Percentiles rank a stretch among this genome's conserved stretches.
These are phyloP conservation scores for Eupristina koningsbergeri DNA, from an alignment of 1,140 invertebrate genomes.

Conservation along the genomic window DNA sequence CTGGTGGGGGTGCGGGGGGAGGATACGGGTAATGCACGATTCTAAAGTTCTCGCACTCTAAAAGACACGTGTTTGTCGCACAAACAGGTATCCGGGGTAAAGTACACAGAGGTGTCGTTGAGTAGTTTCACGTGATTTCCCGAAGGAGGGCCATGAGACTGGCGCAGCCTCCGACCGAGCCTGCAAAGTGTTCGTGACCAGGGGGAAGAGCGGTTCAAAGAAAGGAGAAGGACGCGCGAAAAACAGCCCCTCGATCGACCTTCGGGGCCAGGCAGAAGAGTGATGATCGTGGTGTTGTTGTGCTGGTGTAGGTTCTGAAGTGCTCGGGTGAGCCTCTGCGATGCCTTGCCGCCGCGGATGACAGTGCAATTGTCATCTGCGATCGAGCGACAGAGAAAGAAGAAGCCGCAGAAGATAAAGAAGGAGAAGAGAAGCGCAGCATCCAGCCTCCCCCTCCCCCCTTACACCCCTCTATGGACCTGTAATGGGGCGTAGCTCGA, in stretches of 20 bases:
- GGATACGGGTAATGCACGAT: background rate
- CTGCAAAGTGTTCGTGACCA: slow-evolving; percentile 53
- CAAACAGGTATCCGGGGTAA: background rate
- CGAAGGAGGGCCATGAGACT: slow-evolving; percentile 51
- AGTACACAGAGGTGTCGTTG: slow-evolving; percentile 24
- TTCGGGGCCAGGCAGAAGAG: too few species aligned
- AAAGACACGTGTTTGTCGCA: slow-evolving; percentile 24
- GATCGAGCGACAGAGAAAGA: background rate
- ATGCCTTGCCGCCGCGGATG: slow-evolving; percentile 1
- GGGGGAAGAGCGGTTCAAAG: background rate
- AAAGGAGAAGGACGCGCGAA: background rate
- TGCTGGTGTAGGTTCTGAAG: slow-evolving; percentile 12
- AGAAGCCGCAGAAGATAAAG: background rate
- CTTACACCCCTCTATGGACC: slow-evolving; percentile 60
- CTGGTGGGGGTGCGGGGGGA: too few species aligned
- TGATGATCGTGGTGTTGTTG: slow-evolving; percentile 37
- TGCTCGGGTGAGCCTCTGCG: background rate
- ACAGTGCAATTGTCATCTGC: slow-evolving; percentile 15
- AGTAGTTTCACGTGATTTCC: slow-evolving; percentile 36
- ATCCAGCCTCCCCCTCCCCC: background rate
- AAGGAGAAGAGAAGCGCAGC: slow-evolving; percentile 50
- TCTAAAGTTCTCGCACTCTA: too few species aligned
- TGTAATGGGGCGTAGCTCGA: slow-evolving; percentile 67
- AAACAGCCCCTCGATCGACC: too few species aligned
- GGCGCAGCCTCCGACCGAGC: slow-evolving; percentile 39